Evolutionary conservation across 2,113 vertebrate species (phyloP).

Genomic region (Oreochromis spilurus): DNA sequence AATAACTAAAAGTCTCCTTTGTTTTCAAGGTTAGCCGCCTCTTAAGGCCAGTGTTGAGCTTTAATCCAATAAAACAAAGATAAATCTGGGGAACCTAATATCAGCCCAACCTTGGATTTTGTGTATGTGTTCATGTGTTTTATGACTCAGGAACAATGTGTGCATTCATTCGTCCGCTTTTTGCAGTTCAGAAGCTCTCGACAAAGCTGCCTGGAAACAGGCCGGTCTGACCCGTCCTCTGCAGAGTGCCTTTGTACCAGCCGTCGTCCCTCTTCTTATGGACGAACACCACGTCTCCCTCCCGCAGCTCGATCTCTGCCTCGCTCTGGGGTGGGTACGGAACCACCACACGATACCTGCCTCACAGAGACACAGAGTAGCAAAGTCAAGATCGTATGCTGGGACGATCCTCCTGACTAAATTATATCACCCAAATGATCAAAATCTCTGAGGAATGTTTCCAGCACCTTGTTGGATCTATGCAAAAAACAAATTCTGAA

Average conservation of each 20-base stretch:
- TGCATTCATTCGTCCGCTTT: background rate
- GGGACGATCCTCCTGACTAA: background rate
- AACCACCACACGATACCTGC: constrained; percentile 92
- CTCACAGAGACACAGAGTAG: background rate
- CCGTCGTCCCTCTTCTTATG: constrained; percentile 97
- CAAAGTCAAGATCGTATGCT: background rate
- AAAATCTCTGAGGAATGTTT: background rate
- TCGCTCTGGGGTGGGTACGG: constrained; percentile 96
- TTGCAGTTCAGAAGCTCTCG: constrained; percentile 86
- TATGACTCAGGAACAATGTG: constrained; percentile 13
- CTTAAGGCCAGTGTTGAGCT: background rate
- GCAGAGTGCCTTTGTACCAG: constrained; percentile 97
- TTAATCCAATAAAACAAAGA: background rate
- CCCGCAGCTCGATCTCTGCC: constrained; percentile 94
- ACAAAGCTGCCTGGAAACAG: constrained; percentile 98
- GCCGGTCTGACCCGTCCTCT: constrained; percentile 92
- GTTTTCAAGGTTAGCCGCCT: background rate
- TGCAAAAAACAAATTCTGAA: background rate
- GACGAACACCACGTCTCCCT: constrained; percentile 96
- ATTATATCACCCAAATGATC: background rate
- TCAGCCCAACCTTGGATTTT: constrained; percentile 1
- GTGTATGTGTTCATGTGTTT: background rate
- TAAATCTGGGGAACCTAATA: constrained; percentile 5
- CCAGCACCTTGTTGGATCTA: background rate
- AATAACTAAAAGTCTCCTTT: background rate